Base-by-base conservation (phyloP, 1,140 invertebrate genomes). In the Adoxophyes honmai region DNA sequence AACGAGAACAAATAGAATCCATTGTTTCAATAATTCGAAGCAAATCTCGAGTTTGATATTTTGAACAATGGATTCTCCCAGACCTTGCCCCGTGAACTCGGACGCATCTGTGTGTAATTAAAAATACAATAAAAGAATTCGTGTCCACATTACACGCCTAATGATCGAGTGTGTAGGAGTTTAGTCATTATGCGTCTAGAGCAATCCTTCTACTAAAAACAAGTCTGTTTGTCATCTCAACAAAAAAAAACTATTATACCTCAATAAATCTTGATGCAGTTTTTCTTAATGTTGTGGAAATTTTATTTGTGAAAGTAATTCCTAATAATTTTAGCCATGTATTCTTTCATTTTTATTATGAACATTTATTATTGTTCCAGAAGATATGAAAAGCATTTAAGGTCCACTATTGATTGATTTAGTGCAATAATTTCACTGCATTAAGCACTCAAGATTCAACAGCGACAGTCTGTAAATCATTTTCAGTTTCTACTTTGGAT, bases 401-500 rank as follows among this genome's bases (percentile, higher is more conserved):
- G n/a, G n/a, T 48, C 21, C 21, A 28, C n/a, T n/a, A n/a, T 28
- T 28, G 21, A 28, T 28, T 28, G 21, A 28, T 28, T 28, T 28
- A 28, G 2, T 48, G n/a, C 42, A 48, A 48, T 48, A 48, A 21
- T 48, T 28, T 33, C 16, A 48, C 42, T 48, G 7, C 18, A 28
- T 28, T 48, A 28, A 48, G 11, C 42, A 11, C 18, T 6, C 18
- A 48, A 28, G n/a, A n/a, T n/a, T n/a, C 53, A 38, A 11, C n/a
- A 13, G 34, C 53, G 34, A 55, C 18, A 21, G 38, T 11, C 13
- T 18, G 13, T 56, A 34, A 42, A 56, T 62, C 51, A 57, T 51
- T 59, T 57, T 55, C 59, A 64, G 62, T 15, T 48, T 72, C 58
- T 64, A 28, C 21, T 62, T 70, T 67, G 70, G 69, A 66, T 54